Base-by-base conservation (phyloP, 30 jellyfish, hydroid and myxozoan genomes). In the Aurelia sp. region DNA sequence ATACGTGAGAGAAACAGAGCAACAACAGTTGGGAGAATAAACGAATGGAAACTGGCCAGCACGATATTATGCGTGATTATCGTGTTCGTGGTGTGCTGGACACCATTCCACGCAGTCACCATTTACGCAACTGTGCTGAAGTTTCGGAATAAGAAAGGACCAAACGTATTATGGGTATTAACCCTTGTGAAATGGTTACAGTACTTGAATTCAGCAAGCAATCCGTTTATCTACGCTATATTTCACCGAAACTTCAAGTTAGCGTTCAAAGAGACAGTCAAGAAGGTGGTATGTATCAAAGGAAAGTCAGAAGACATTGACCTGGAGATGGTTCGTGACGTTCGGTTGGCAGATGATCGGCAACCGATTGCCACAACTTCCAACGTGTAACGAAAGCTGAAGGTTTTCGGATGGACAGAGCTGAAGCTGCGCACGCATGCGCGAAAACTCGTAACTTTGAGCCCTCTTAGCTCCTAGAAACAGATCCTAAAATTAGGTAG, bases 201-300 rank as follows among this genome's bases (percentile, higher is more conserved):
- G 33, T 59, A 59, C 16, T 59, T 59, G 33, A 59, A 59, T 59
- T 59, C 69, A 21, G 69, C 69, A n/a, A 18, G 69, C 69, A 59
- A 59, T 59, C 69, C 69, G 13, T 59, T 59, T 21, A 59, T 59
- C 33, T 59, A 59, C 33, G 69, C 69, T 4, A 59, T 59, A 11
- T 59, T 59, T 59, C 69, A 59, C 16, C 69, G 9, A 15, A 59
- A 59, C 13, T 59, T 59, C 30, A 59, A 59, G 69, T 59, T 21
- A 13, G 69, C 69, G 23, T 59, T 59, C 69, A 21, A 18, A 21
- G 69, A 59, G 33, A 44, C 55, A 5, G 15, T 44, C 55, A 44
- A 44, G 15, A 44, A 44, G 15, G 55, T 44, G 13, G 15, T 9
- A 5, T 44, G 55, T 44, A 10, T 10, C 55, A 44, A 44, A 10